Base-by-base conservation (phyloP, 2,113 vertebrate genomes). In the Psittacara wagleri region DNA sequence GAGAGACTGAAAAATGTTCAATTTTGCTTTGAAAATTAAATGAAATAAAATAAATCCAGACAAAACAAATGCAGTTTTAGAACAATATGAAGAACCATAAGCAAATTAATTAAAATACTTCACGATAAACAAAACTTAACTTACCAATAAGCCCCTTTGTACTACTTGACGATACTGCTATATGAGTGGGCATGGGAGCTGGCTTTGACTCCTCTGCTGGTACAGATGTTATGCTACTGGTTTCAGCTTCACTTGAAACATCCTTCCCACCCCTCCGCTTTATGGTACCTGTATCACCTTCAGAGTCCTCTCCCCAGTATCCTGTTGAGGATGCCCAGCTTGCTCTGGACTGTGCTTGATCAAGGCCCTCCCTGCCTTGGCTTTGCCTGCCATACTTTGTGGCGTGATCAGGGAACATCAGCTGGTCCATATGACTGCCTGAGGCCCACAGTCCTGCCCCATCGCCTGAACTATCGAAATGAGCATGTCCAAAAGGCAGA, bases 201-300 rank as follows among this genome's bases (percentile, higher is more conserved):
- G 98, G 98, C 88, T 99, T 99, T 68, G 98, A 97, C 90, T 99
- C 99, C 92, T 99, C 99, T 15, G 98, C 97, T 82, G 98, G 98
- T 17, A 98, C 98, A 63, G 99, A 98, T 5, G 98, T 97, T 96
- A 99, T 93, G 97, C 98, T 99, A 93, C 98, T 98, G 54, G 99
- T 99, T 82, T 99, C 99, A 6, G 98, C 98, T 94, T 99, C 99
- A 3, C 96, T 94, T 6, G 98, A 98, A 63, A 99, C 98, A 52
- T 99, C 99, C 94, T 99, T 99, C 63, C 99, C 99, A 49, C 99
- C 99, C 90, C 99, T 97, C 81, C 99, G 98, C 97, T 99, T 99
- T 94, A 99, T 99, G 75, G 99, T 99, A 86, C 99, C 99, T 2
- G 99, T 99, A 88, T 99, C 99, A 2, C 99, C 99, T 97, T 99